A percentile compares a stretch with the other conserved stretches of the same genome.
Conservation (phyloP, 1,140 invertebrate species). For the Drosophila takahashii region DNA sequence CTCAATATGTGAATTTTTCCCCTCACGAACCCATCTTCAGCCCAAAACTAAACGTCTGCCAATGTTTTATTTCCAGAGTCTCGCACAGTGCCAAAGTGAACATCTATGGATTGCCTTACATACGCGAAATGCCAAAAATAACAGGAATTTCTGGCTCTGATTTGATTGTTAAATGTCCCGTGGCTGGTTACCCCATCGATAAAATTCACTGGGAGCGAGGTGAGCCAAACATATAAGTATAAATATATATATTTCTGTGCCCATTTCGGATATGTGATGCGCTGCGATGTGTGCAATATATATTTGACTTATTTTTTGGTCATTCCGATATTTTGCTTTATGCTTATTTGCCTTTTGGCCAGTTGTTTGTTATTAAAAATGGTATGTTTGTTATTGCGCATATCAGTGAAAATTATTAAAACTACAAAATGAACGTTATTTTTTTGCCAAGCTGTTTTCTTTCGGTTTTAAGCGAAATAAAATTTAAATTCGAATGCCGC, state of each 20-base stretch:
- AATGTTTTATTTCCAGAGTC: constrained; percentile 85
- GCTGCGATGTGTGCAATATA: constrained; percentile 14
- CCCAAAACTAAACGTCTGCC: constrained; percentile 6
- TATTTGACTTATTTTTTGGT: constrained; percentile 26
- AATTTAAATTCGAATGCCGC: constrained; percentile 28
- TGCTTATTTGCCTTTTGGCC: constrained; percentile 66
- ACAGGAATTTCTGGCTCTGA: constrained; percentile 94
- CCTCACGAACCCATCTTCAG: constrained; percentile 3
- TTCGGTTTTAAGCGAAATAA: constrained; percentile 40
- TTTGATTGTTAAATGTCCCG: constrained; percentile 95
- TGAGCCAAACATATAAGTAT: constrained; percentile 82
- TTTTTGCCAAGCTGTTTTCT: constrained; percentile 26
- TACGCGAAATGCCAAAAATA: constrained; percentile 95
- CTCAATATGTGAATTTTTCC: too few relatives aligned
- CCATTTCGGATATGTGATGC: constrained; percentile 11
- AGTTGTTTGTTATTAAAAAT: constrained; percentile 77
- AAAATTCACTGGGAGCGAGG: constrained; percentile 95
- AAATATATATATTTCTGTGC: constrained; percentile 8
- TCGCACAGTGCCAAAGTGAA: constrained; percentile 94
- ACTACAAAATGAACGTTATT: constrained; percentile 52
- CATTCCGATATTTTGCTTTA: constrained; percentile 34
- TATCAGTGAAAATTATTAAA: constrained; percentile 77
- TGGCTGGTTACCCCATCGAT: constrained; percentile 96
- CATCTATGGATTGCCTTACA: constrained; percentile 95
- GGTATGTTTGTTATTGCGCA: constrained; percentile 67